Evolutionary conservation across 2,888 invertebrate species (phyloP), one percentile per base, ranked within the genome.

Genomic region (Parthenolecanium corni): DNA sequence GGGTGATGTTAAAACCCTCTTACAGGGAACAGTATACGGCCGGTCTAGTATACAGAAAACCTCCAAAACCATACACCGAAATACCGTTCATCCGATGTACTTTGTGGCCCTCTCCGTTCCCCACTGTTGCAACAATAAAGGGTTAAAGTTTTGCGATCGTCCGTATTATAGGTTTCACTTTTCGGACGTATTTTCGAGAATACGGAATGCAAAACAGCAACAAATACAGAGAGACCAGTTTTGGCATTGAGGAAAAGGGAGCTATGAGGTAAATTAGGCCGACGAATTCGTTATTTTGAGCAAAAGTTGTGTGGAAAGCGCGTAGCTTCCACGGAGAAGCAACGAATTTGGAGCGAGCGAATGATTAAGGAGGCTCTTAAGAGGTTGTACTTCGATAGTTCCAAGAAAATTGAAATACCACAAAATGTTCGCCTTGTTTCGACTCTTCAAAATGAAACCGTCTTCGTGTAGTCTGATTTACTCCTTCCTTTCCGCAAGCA

Each of bases 361-460:
- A 63, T 63, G 63, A 63, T 63, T 63, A 54, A 63, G 53, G 47
- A 47, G 53, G 54, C 53, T 53, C 53, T 63, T 54, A 63, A 53
- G 53, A 52, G 53, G n/a, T 36, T 18, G 31, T 25, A 52, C 47
- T 63, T 63, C 44, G 63, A 63, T 54, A 54, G 53, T 53, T 62
- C 52, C 44, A 52, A 63, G 63, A 63, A 63, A 63, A 63, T 63
- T 63, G 63, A 63, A 63, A 63, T 63, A 63, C 63, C 63, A 47
- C 63, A 63, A 63, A 63, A 63, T 63, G 63, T 53, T 62, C 49
- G 51, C 61, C 16, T 36, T 51, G 61, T 51, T 61, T 61, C 61
- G 47, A 40, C 49, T 57, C 44, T 57, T 31, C 46, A 16, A 57
- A 57, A 57, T 21, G 20, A 57, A 14, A 42, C 18, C 44, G 44